A percentile compares a stretch with the other conserved stretches of the same genome.
phyloP scores from a whole-genome alignment of 2,797 vertebrate species.

The Arremon aurantiirostris region DNA sequence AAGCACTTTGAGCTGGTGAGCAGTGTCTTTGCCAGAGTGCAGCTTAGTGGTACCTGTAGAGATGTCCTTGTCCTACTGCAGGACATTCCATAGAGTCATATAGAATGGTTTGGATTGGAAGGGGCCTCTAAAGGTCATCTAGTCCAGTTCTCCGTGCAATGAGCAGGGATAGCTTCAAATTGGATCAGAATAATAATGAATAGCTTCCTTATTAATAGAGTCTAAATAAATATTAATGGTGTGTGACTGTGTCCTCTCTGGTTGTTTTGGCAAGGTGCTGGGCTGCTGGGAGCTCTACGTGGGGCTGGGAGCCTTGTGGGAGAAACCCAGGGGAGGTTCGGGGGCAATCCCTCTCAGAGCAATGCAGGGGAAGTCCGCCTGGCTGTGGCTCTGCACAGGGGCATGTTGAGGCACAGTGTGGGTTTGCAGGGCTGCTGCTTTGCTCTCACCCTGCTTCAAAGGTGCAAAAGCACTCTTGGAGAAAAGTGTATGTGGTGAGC shows the following conservation, averaged over 20 bases:
- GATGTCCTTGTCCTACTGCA: not conserved
- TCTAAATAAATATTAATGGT: not conserved
- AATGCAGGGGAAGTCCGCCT: accelerated
- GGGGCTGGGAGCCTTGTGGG: not conserved
- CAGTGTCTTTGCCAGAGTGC: not conserved
- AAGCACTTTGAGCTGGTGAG: not conserved
- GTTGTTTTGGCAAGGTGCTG: not conserved
- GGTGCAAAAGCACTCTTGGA: accelerated
- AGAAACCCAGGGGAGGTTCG: accelerated
- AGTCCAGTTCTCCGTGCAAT: accelerated
- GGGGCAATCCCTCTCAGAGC: accelerated
- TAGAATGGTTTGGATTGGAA: not conserved
- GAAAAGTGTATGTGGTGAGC: not conserved
- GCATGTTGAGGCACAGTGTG: accelerated
- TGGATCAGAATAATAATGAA: not conserved
- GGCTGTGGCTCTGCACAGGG: not conserved
- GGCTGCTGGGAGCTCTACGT: not conserved
- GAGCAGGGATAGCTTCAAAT: not conserved
- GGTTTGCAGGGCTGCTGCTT: not conserved
- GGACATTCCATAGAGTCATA: not conserved
- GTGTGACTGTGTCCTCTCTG: not conserved
- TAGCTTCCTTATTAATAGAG: not conserved
- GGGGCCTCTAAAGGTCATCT: not conserved
- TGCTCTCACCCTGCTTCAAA: accelerated
- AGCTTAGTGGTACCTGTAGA: not conserved